Percentiles rank a stretch among this genome's conserved stretches.
Conservation (phyloP, 2,113 vertebrate species). For the Egretta garzetta region DNA sequence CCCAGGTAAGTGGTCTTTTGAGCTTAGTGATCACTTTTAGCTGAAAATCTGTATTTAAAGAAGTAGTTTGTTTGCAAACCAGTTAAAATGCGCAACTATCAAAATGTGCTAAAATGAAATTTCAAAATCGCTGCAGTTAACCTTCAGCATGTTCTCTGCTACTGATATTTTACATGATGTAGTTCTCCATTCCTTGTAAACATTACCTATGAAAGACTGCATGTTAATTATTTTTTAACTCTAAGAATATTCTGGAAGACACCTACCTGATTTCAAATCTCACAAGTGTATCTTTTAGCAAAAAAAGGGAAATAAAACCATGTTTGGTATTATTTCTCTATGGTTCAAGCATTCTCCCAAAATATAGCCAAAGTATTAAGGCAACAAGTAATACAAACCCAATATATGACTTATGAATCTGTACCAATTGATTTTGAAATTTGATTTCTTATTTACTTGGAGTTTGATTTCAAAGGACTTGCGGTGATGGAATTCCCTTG, state of each 20-base stretch:
- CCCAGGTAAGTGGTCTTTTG: slow-evolving; percentile 84
- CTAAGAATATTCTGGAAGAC: slow-evolving; percentile 62
- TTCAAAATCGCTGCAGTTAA: slow-evolving; percentile 56
- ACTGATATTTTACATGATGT: slow-evolving; percentile 3
- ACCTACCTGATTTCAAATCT: slow-evolving; percentile 43
- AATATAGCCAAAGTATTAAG: not conserved
- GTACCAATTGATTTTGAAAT: slow-evolving; percentile 51
- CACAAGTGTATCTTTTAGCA: slow-evolving; percentile 35
- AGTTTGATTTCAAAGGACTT: slow-evolving; percentile 70
- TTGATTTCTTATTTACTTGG: slow-evolving; percentile 42
- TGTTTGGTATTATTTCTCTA: slow-evolving; percentile 46
- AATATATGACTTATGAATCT: not conserved
- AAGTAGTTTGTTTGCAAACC: slow-evolving; percentile 67
- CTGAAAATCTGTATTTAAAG: not conserved
- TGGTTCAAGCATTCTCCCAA: not conserved
- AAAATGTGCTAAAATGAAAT: slow-evolving; percentile 44
- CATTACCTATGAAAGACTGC: slow-evolving; percentile 8
- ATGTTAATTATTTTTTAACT: slow-evolving; percentile 60
- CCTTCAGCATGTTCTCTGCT: slow-evolving; percentile 15
- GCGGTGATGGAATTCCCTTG: slow-evolving; percentile 68
- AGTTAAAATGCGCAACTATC: slow-evolving; percentile 6
- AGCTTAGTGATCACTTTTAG: not conserved
- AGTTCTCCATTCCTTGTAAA: slow-evolving; percentile 27
- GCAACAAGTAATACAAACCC: not conserved
- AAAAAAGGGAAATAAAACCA: slow-evolving; percentile 19